Evolutionary conservation across 2,888 invertebrate genomes (phyloP), one percentile per base, ranked within the genome.

Genomic region (Linyphia triangularis): DNA sequence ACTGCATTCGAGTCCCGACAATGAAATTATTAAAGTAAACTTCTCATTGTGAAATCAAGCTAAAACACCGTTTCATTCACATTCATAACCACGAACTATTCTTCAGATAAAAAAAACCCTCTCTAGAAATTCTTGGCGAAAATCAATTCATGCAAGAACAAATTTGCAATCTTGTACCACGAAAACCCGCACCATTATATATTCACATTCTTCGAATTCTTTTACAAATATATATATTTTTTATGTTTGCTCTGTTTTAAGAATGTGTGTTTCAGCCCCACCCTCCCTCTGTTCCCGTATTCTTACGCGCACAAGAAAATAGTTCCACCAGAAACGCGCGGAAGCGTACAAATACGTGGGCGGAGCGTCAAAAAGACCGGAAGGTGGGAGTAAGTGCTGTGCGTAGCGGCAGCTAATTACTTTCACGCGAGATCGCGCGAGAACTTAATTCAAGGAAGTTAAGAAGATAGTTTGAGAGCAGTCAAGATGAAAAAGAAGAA

Each of bases 291-390:
- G 13, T 19, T 10, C 2, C 28, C n/a, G 59, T 22, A 61, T 37
- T 33, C 33, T 37, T 26, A 61, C 43, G 75, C 16, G 79, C 79
- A 67, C 22, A 79, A 79, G 65, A 79, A 79, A 79, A 77, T 77
- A 63, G 77, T 77, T 77, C 77, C 51, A 13, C 51, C 9, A 51
- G 51, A 30, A 19, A 67, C 33, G 67, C 65, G 51, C 26, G 77
- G 61, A 61, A 61, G 77, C 7, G 51, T 51, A 6, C 51, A 51
- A 51, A n/a, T 51, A 51, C 51, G 51, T n/a, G 33, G 33, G 33
- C 4, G 9, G 9, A 33, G 33, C 33, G 33, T 33, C 5, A 33
- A n/a, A 16, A 51, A 51, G 51, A 16, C 51, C 16, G 9, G 43
- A 43, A 43, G 16, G 13, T 16, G 16, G 43, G n/a, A 51, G 51